phyloP scores from a whole-genome alignment of 2,797 vertebrate species.

The Zonotrichia albicollis region DNA sequence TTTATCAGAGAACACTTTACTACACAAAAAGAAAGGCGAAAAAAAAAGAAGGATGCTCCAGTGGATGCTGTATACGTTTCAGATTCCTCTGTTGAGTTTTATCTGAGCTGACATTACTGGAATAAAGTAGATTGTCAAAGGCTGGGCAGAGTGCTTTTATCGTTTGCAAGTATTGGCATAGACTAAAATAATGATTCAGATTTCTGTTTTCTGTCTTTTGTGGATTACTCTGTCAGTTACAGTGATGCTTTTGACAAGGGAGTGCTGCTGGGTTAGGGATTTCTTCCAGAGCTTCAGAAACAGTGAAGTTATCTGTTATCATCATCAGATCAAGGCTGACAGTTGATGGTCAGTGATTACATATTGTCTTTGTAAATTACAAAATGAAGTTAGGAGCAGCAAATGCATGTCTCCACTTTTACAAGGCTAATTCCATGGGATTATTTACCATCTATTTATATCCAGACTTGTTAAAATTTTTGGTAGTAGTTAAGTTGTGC shows the following conservation, averaged over 20 bases:
- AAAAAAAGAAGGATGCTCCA: not conserved
- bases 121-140: constrained; percentile 55
- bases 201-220: constrained; percentile 80
- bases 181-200: constrained; percentile 58
- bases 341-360: constrained; percentile 68
- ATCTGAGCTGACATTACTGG: constrained; percentile 78
- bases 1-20: not conserved
- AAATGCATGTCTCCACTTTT: not conserved
- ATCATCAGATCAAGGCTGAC: constrained; percentile 79
- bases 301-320: constrained; percentile 74
- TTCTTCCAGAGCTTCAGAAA: constrained; percentile 80
- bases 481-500: not conserved
- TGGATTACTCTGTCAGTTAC: constrained; percentile 73
- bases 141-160: constrained; percentile 19
- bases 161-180: constrained; percentile 63
- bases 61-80: not conserved
- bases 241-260: constrained; percentile 83
- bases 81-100: constrained; percentile 76
- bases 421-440: not conserved
- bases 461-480: not conserved
- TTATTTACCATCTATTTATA: not conserved
- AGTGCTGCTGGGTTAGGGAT: constrained; percentile 79
- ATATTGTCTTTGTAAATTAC: constrained; percentile 43
- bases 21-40: not conserved
- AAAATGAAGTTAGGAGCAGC: not conserved